Evolutionary conservation across 1,140 invertebrate species (phyloP), one percentile per base, ranked within the genome.

Genomic region (Bradynema listronoti): DNA sequence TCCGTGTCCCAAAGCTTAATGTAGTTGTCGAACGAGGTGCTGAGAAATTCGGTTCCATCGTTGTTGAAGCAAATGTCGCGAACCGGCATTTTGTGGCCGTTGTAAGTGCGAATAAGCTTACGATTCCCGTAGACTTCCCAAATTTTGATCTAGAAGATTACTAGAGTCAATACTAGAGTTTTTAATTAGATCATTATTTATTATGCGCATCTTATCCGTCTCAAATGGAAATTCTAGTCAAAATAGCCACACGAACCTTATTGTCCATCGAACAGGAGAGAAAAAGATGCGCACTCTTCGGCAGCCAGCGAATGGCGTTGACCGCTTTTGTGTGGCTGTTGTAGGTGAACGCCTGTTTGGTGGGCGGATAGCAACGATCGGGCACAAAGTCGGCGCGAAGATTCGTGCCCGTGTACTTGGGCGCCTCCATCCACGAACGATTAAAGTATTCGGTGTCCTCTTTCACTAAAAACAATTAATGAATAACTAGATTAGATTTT

Each of bases 1-100:
- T 99, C 95, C 0, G 94, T 97, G 79, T 99, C 94, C 94, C 95
- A 99, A 34, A 99, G 80, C 82, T 98, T 98, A 50, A 96, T 89
- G 73, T 89, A 93, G 34, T 90, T 84, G 82, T 84, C 84, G 72
- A 83, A 84, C 78, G 87, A 90, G 60, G 91, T 90, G 19, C 91
- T 94, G 14, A 98, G 80, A 79, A 99, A 98, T 74, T 88, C 85
- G 33, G 86, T 87, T 1, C 95, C 95, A 58, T 84, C 83, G 78
- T 95, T 95, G 77, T 96, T 95, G 80, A 98, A 99, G 75, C 87
- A 88, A 63, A 95, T 85, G 80, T 99, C 95, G 58, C 92, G 81
- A 0, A 99, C 92, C 34, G 93, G 93, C 80, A 98, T 91, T 63
- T 89, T 84, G 82, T 99, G 95, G 0, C 95, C 95, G 69, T 87